These are phyloP conservation scores for Trichogramma evanescens DNA, from an alignment of 2,888 invertebrate species.

Conservation along the genomic window DNA sequence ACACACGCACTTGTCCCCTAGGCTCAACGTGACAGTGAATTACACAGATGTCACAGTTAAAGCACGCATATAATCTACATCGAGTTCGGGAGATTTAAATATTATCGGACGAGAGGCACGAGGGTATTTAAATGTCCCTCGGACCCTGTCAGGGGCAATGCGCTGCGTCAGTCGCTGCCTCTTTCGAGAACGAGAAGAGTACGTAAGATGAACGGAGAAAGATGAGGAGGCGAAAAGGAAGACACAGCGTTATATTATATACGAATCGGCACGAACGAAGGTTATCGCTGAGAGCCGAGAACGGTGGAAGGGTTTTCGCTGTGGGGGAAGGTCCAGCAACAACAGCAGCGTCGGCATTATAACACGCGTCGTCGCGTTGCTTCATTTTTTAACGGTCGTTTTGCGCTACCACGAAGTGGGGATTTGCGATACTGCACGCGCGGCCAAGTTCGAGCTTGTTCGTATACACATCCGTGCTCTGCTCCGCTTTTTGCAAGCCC, in stretches of 20 bases:
- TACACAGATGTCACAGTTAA: no score
- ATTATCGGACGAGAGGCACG: slow-evolving; percentile 3
- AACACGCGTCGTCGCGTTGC: slow-evolving; percentile 6
- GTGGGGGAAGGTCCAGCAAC: slow-evolving; percentile 16
- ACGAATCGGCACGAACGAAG: not conserved
- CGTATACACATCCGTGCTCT: no score
- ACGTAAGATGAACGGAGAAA: not conserved
- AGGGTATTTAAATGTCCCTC: slow-evolving; percentile 15
- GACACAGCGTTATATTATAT: slow-evolving; percentile 1
- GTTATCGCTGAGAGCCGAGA: not conserved
- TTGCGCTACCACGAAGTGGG: slow-evolving; percentile 8
- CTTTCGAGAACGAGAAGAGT: no score
- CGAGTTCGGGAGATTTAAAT: slow-evolving; percentile 13
- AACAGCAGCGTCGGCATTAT: not conserved
- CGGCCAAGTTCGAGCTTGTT: not conserved
- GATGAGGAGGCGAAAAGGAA: not conserved
- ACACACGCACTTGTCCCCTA: slow-evolving; percentile 1
- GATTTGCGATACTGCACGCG: not conserved
- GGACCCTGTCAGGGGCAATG: slow-evolving; percentile 11
- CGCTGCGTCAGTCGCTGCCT: not conserved
- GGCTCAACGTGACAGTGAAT: no score
- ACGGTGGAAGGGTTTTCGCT: slow-evolving; percentile 17
- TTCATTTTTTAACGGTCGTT: slow-evolving; percentile 23
- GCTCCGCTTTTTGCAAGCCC: no score
- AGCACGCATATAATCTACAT: not conserved